Conservation (phyloP, 2,888 invertebrate species). For the Bhutanitis thaidina region DNA sequence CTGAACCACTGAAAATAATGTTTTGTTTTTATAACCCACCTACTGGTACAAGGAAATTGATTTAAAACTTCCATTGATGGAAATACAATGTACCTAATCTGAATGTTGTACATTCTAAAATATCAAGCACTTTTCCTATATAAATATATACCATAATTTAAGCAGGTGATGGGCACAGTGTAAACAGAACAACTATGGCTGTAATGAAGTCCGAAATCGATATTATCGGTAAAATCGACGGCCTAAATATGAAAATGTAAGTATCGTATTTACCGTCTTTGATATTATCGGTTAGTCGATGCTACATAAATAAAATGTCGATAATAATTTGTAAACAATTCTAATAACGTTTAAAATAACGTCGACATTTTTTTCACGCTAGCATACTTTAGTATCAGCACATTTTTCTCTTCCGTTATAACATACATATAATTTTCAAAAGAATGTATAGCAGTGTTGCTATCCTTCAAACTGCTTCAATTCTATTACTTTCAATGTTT, state of each 20-base stretch:
- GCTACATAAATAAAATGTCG: neutral
- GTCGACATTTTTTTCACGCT: neutral
- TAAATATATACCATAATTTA: conserved; percentile 19
- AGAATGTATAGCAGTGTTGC: too few relatives aligned
- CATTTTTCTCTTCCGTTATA: conserved; percentile 4
- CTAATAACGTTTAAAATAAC: too few relatives aligned
- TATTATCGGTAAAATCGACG: neutral
- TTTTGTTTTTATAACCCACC: conserved; percentile 34
- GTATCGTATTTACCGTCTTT: neutral
- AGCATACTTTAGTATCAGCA: conserved; percentile 5
- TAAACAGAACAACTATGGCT: conserved; percentile 14
- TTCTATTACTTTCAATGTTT: too few relatives aligned
- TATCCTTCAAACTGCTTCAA: neutral
- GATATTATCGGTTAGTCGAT: conserved; percentile 13
- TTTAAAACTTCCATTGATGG: conserved; percentile 4
- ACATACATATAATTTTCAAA: neutral
- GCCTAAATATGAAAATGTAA: neutral
- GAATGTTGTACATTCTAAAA: conserved; percentile 15
- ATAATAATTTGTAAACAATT: too few relatives aligned
- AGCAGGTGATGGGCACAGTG: conserved; percentile 21
- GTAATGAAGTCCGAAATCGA: conserved; percentile 7
- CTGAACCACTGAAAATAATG: conserved; percentile 4
- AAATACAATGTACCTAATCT: conserved; percentile 13
- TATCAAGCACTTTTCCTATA: conserved; percentile 15
- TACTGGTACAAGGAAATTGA: conserved; percentile 36